These are phyloP conservation scores for Hyalella azteca DNA, from an alignment of 2,888 invertebrate genomes.

Conservation along the genomic window DNA sequence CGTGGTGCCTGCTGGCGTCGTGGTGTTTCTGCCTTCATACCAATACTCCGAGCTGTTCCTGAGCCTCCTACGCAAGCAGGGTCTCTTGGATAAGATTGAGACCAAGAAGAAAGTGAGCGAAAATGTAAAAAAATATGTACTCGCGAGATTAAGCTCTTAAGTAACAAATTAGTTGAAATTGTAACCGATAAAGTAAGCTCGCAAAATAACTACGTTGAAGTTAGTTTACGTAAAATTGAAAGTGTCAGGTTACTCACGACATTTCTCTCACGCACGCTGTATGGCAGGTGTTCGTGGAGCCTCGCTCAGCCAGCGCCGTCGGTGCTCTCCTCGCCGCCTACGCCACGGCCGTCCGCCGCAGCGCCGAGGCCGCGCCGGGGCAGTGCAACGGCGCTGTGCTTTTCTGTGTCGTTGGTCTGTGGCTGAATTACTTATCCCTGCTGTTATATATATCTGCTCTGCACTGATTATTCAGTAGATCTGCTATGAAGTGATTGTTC, in stretches of 20 bases:
- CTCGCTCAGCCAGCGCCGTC: constrained; percentile 72
- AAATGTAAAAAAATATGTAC: too few species aligned
- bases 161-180: too few species aligned
- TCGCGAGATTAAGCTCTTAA: too few species aligned
- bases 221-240: too few species aligned
- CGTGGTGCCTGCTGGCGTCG: constrained; percentile 85
- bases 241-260: too few species aligned
- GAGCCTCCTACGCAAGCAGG: constrained; percentile 70
- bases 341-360: constrained; percentile 50
- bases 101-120: constrained; percentile 73
- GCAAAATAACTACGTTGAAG: too few species aligned
- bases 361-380: constrained; percentile 13
- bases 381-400: constrained; percentile 76
- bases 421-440: too few species aligned
- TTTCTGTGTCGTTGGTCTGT: constrained; percentile 86
- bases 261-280: too few species aligned
- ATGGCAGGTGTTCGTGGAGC: constrained; percentile 74
- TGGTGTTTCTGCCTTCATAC: constrained; percentile 93
- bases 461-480: too few species aligned
- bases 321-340: constrained; percentile 77
- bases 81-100: constrained; percentile 72
- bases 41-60: constrained; percentile 79
- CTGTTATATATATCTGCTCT: too few species aligned
- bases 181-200: too few species aligned
- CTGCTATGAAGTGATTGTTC: too few species aligned